Evolutionary conservation across 2,888 invertebrate genomes (phyloP), one percentile per base, ranked within the genome.

Genomic region (Heteropelma amictum): DNA sequence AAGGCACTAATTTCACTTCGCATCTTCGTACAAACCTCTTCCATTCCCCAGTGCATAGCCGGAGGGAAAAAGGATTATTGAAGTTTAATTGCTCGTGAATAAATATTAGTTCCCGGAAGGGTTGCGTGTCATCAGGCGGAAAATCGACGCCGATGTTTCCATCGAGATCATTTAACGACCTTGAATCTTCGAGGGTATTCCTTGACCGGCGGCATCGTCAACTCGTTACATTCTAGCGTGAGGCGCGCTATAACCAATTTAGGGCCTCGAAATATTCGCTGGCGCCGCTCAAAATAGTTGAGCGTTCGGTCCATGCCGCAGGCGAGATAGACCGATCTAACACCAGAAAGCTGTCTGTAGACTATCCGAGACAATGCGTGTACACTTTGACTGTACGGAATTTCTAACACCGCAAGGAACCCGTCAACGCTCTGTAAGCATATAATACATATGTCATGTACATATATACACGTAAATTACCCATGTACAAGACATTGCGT

Each of bases 221-320:
- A 84, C 81, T 81, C 79, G 82, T 83, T 82, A 82, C 84, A 80
- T 79, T 81, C 33, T 40, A 38, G 40, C 58, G 33, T 14, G 82
- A 79, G 80, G 80, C 80, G 77, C 82, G 79, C 82, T 85, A 87
- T 87, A 86, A 84, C 87, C 86, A 87, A 87, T 86, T 87, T 86
- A 86, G 86, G 87, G 83, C 82, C 83, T 83, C 83, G 86, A 84
- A 86, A 87, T 86, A 87, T 73, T 86, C 72, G 83, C 84, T 80
- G 85, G 83, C 83, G 84, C 84, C 83, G 85, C 84, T 84, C 81
- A 80, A 87, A 88, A 88, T 87, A 88, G 86, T 81, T 76, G 72
- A 69, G 64, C 76, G 64, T 74, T 75, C 74, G 71, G 58, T 69
- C 71, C 61, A 72, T 64, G 17, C 40, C 68, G 72, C 58, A 51